A percentile compares a stretch with the other conserved stretches of the same genome.
Conservation (phyloP, 2,113 vertebrate genomes). For the Sphaerodactylus townsendi region DNA sequence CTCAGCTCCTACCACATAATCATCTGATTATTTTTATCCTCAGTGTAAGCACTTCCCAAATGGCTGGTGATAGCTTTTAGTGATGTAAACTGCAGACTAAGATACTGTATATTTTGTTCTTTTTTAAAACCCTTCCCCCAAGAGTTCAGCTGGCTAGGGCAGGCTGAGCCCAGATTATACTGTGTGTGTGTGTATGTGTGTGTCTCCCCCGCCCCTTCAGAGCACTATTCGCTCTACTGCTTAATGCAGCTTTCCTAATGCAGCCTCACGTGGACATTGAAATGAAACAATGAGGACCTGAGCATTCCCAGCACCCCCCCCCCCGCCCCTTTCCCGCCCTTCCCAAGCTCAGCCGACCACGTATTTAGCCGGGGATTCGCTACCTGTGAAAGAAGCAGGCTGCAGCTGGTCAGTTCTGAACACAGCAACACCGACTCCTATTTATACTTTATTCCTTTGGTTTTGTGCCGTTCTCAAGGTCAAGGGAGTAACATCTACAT, state of each 20-base stretch:
- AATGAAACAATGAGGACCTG: conserved; percentile 47
- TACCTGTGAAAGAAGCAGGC: conserved; percentile 54
- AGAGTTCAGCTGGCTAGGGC: conserved; percentile 8
- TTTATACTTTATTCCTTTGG: neutral
- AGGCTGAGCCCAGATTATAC: conserved; percentile 42
- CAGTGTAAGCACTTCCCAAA: neutral
- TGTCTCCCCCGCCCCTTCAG: conserved; percentile 24
- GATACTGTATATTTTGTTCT: neutral
- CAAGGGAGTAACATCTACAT: neutral
- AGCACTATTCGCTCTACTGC: conserved; percentile 24
- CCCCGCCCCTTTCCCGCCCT: neutral
- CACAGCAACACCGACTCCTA: neutral
- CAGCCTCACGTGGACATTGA: conserved; percentile 66
- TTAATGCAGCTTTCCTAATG: conserved; percentile 58
- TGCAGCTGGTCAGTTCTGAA: neutral
- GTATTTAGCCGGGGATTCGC: neutral
- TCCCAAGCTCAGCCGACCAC: neutral
- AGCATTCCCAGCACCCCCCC: conserved; percentile 18
- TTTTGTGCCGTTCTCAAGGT: neutral
- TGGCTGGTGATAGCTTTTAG: neutral
- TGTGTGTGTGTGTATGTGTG: too few relatives aligned
- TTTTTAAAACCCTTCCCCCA: neutral
- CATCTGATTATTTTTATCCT: neutral
- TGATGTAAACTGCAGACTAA: neutral
- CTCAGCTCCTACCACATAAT: neutral